phyloP scores from a whole-genome alignment of 2,113 vertebrate species.

The Trochalopteron elliotii region DNA sequence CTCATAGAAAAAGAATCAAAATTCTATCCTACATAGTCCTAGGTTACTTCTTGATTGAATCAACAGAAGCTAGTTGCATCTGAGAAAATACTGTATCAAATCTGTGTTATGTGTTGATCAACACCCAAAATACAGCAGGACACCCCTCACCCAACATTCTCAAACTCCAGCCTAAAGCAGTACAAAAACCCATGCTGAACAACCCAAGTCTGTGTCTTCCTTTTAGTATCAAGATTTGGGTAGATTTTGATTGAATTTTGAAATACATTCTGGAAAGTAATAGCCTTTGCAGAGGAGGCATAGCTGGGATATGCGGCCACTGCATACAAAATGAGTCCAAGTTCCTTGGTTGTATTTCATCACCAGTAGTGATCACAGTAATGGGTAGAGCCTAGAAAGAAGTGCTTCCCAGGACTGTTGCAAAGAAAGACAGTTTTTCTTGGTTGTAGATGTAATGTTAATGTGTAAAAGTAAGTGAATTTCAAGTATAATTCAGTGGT shows the following conservation, averaged over 20 bases:
- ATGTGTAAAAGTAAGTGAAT: background rate
- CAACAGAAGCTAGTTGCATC: background rate
- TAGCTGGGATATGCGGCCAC: background rate
- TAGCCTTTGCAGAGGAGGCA: background rate
- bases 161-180: background rate
- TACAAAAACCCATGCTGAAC: fast-evolving
- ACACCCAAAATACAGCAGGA: background rate
- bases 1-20: background rate
- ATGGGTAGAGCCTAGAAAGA: background rate
- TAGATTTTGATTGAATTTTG: background rate
- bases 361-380: background rate
- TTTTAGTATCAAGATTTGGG: background rate
- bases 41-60: background rate
- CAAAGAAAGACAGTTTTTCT: background rate
- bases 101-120: background rate
- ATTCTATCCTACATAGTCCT: background rate
- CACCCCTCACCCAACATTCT: no score
- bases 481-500: background rate
- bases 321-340: background rate
- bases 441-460: background rate
- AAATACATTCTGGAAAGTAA: background rate
- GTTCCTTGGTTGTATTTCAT: background rate
- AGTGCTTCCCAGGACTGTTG: background rate
- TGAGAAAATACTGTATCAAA: background rate
- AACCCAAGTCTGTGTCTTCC: background rate